Evolutionary conservation across 1,140 invertebrate species (phyloP).

Genomic region (Helicoverpa armigera): DNA sequence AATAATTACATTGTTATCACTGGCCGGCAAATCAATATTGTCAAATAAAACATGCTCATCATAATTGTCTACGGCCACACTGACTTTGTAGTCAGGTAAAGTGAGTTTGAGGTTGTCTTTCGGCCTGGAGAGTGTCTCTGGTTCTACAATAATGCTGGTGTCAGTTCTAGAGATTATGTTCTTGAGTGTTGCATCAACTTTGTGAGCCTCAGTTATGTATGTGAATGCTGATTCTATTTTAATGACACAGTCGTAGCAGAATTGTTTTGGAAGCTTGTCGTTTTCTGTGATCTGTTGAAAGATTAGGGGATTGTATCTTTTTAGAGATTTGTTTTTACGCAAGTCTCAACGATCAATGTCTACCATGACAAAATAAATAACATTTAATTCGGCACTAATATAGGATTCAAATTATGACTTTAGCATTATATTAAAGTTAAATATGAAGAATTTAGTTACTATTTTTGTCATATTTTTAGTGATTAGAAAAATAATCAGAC

Average conservation of each 20-base stretch:
- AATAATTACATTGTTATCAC: not conserved
- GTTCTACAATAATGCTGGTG: slow-evolving; percentile 73
- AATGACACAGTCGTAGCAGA: slow-evolving; percentile 76
- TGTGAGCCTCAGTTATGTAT: slow-evolving; percentile 77
- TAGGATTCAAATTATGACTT: too few species aligned
- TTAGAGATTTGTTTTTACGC: too few species aligned
- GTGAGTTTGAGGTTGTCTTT: slow-evolving; percentile 62
- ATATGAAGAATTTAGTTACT: too few species aligned
- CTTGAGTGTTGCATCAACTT: slow-evolving; percentile 73
- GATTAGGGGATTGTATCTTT: not conserved
- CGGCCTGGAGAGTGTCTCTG: slow-evolving; percentile 57
- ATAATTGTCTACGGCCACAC: slow-evolving; percentile 59
- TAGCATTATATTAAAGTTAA: too few species aligned
- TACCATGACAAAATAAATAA: too few species aligned
- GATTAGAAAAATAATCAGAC: not conserved
- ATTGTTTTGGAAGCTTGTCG: slow-evolving; percentile 76
- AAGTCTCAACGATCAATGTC: too few species aligned
- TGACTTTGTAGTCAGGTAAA: slow-evolving; percentile 73
- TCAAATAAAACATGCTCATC: slow-evolving; percentile 49
- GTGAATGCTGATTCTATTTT: slow-evolving; percentile 77
- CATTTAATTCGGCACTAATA: too few species aligned
- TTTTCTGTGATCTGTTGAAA: slow-evolving; percentile 70
- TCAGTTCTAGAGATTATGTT: slow-evolving; percentile 71
- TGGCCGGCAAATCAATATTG: slow-evolving; percentile 38
- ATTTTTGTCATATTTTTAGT: not conserved